These are phyloP conservation scores for Zaprionus taronus DNA, from an alignment of 1,140 invertebrate genomes.

Conservation along the genomic window DNA sequence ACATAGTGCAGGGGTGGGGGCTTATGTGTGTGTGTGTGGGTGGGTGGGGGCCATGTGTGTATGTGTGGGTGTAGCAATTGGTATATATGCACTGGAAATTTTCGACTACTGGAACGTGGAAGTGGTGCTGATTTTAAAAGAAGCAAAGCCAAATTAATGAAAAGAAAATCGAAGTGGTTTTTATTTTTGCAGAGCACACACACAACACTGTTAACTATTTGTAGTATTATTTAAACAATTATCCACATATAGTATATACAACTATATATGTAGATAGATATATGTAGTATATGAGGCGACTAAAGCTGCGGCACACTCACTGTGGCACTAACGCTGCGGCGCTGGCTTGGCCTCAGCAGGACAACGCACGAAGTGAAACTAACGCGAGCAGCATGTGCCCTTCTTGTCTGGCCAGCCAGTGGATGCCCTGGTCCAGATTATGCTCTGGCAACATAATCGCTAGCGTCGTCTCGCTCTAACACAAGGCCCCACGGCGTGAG, in stretches of 20 bases:
- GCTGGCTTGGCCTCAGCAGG: constrained; percentile 83
- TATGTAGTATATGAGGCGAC: constrained; percentile 40
- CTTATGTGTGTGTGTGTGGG: neutral
- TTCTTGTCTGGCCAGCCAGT: constrained; percentile 75
- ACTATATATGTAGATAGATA: constrained; percentile 22
- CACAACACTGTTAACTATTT: constrained; percentile 6
- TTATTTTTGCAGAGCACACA: constrained; percentile 7
- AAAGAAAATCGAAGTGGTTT: neutral
- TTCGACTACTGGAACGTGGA: constrained; percentile 60
- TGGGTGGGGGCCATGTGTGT: neutral
- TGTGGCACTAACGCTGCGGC: constrained; percentile 63
- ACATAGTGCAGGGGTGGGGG: constrained; percentile 2
- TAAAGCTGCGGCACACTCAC: constrained; percentile 37
- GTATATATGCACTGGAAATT: constrained; percentile 74
- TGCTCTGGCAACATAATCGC: constrained; percentile 67
- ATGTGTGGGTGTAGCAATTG: constrained; percentile 23
- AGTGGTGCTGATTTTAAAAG: constrained; percentile 30
- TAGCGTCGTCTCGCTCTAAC: constrained; percentile 43
- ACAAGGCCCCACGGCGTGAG: neutral
- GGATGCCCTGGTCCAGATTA: constrained; percentile 72
- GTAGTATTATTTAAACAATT: constrained; percentile 27
- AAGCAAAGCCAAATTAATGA: neutral
- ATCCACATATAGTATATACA: constrained; percentile 19
- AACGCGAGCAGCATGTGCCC: constrained; percentile 74
- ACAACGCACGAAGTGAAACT: constrained; percentile 84